Evolutionary conservation across 2,888 invertebrate species (phyloP), one percentile per base, ranked within the genome.

Genomic region (Trimorus sp.): DNA sequence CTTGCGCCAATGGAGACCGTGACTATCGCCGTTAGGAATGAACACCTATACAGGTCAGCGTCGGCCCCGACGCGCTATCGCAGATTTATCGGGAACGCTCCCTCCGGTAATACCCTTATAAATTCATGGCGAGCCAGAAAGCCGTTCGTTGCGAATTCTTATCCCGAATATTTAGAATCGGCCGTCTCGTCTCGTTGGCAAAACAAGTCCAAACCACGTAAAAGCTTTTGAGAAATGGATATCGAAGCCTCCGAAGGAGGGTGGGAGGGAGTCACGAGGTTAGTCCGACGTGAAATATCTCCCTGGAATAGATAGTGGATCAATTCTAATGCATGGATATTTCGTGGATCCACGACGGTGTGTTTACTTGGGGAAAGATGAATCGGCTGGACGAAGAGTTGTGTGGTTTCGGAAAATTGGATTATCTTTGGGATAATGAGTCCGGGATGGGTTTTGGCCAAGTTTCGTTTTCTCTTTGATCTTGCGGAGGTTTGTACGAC

Each of bases 91-190:
- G 87, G 60, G 77, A 86, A 86, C 79, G 83, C 83, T 86, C 83
- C 75, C 79, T 76, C 62, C 81, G 80, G 83, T 87, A 86, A 87
- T 87, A 86, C 87, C 87, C 87, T 88, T 86, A 88, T 87, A 88
- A 88, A 88, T 88, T 88, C 86, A 86, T 86, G 86, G 84, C 81
- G 79, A 85, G 84, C 84, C 82, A 68, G 71, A 76, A 83, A 82
- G 84, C 85, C 84, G 84, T 86, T 85, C 85, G 84, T 85, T 85
- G 84, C 85, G 71, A 76, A 76, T 69, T 82, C 82, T 82, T 74
- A 78, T 78, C 82, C 81, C 74, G 78, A 82, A 78, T 82, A 82
- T 82, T 82, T 74, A 78, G 78, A 78, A 73, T 74, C 74, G 65
- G 49, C 68, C 62, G 59, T 76, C 76, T 74, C 60, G 69, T 77